phyloP scores from a whole-genome alignment of 2,797 vertebrate genomes.

The Neopelma chrysocephalum region DNA sequence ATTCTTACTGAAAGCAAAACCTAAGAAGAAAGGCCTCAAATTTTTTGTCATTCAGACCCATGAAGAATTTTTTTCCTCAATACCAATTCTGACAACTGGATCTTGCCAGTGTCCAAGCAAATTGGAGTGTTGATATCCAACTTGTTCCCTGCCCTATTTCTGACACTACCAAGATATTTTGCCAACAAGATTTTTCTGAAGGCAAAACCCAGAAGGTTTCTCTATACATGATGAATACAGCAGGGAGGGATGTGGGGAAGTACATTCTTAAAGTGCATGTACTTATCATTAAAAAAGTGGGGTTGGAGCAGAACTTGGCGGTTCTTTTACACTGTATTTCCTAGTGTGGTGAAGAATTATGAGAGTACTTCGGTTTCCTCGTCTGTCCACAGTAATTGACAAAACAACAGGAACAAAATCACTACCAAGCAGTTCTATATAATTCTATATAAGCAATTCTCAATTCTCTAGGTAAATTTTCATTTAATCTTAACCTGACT shows the following conservation, averaged over 20 bases:
- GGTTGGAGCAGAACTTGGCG: neutral
- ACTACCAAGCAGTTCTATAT: neutral
- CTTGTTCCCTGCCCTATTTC: neutral
- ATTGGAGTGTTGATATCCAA: neutral
- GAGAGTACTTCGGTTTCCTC: neutral
- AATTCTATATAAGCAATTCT: neutral
- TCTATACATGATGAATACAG: neutral
- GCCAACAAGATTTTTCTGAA: neutral
- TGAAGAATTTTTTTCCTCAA: neutral
- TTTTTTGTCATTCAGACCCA: neutral
- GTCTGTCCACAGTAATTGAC: neutral
- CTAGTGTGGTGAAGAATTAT: neutral
- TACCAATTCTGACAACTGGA: neutral
- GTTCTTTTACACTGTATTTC: neutral
- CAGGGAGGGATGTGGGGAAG: neutral
- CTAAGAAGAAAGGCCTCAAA: neutral
- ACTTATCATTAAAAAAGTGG: neutral
- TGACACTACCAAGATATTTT: neutral
- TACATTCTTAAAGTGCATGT: neutral
- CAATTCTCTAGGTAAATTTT: neutral
- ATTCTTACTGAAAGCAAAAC: neutral
- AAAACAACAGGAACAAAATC: neutral
- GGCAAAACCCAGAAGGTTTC: neutral
- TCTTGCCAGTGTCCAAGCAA: neutral
- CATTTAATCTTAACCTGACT: neutral